These are phyloP conservation scores for Adineta ricciae DNA, from an alignment of 2,888 invertebrate genomes.

Conservation along the genomic window DNA sequence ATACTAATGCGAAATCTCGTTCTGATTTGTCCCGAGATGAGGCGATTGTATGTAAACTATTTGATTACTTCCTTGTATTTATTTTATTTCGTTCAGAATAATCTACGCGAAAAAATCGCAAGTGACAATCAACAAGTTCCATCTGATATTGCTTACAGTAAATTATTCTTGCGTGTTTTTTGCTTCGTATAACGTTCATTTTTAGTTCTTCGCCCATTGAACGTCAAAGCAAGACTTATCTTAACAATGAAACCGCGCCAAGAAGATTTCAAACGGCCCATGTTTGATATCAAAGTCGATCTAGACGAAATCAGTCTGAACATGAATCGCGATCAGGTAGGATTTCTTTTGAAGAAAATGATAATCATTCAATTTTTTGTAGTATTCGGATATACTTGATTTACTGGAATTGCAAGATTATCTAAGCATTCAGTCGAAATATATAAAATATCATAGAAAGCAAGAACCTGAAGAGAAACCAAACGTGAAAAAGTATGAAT, in stretches of 20 bases:
- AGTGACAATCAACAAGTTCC: neutral
- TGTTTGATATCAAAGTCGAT: conserved; percentile 34
- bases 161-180: neutral
- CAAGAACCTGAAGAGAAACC: conserved; percentile 45
- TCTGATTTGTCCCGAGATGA: neutral
- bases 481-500: conserved; percentile 53
- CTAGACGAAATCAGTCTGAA: conserved; percentile 30
- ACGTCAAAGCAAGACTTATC: conserved; percentile 15
- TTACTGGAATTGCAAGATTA: conserved; percentile 80
- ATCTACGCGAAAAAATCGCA: neutral
- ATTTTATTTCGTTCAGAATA: neutral
- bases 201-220: conserved; percentile 26
- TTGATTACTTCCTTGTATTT: neutral
- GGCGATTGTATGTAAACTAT: neutral
- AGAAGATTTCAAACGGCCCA: conserved; percentile 21
- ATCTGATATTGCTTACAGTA: neutral
- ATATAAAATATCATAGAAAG: conserved; percentile 72
- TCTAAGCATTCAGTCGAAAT: conserved; percentile 67
- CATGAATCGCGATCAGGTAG: conserved; percentile 27
- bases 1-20: neutral
- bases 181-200: neutral
- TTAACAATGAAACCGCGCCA: conserved; percentile 29
- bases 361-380: conserved; percentile 42
- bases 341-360: neutral
- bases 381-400: conserved; percentile 79